phyloP scores from a whole-genome alignment of 2,888 invertebrate genomes.

The Agrochola litura region DNA sequence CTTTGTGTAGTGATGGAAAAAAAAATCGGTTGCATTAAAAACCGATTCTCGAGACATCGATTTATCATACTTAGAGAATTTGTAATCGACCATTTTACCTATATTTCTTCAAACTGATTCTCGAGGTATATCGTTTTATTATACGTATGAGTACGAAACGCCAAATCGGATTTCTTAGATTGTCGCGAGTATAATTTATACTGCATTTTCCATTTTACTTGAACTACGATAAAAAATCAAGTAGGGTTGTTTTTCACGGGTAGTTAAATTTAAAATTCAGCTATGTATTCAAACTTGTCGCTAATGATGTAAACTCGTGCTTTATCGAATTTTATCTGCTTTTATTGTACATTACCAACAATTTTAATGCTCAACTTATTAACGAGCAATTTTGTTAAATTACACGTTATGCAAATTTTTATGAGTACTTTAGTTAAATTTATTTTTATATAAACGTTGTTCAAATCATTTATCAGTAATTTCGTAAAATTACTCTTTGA shows the following conservation, averaged over 20 bases:
- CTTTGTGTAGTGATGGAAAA: too few relatives aligned
- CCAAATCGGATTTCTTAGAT: too few relatives aligned
- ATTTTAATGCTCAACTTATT: neutral
- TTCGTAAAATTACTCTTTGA: neutral
- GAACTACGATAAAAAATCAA: too few relatives aligned
- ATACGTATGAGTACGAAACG: too few relatives aligned
- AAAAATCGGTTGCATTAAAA: too few relatives aligned
- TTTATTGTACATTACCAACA: slow-evolving; percentile 40
- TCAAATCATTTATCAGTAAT: neutral
- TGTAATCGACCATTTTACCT: too few relatives aligned
- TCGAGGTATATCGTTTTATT: too few relatives aligned
- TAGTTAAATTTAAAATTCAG: neutral
- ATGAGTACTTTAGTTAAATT: neutral
- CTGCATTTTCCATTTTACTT: too few relatives aligned
- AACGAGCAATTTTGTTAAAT: neutral
- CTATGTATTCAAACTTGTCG: neutral
- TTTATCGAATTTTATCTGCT: slow-evolving; percentile 23
- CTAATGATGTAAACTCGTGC: slow-evolving; percentile 18
- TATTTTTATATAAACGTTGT: neutral
- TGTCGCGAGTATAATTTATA: too few relatives aligned
- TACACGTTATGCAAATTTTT: neutral
- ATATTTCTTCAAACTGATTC: too few relatives aligned
- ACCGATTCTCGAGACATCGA: too few relatives aligned
- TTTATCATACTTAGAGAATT: too few relatives aligned
- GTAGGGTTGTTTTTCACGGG: neutral